Conservation (phyloP, 2,113 vertebrate genomes). For the Etia nguti region DNA sequence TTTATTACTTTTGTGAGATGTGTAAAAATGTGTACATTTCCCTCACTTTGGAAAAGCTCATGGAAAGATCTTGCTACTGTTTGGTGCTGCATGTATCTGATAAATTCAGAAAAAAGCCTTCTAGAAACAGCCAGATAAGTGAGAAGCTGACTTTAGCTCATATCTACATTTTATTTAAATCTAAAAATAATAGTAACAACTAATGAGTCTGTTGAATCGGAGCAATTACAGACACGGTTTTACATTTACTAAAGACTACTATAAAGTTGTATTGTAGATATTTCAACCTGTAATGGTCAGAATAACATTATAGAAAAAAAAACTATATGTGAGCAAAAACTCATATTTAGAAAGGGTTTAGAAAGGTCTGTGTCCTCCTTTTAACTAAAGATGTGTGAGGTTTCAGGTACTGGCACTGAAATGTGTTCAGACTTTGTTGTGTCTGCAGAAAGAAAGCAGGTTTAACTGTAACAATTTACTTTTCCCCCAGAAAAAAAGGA, state of each 20-base stretch:
- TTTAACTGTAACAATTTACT: neutral
- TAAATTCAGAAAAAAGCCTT: neutral
- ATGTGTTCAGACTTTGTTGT: neutral
- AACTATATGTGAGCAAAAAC: neutral
- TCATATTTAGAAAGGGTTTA: neutral
- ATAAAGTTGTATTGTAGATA: neutral
- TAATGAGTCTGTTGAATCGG: neutral
- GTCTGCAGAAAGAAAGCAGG: neutral
- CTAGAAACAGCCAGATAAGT: neutral
- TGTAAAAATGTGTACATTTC: neutral
- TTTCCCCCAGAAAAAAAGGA: neutral
- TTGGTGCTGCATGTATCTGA: neutral
- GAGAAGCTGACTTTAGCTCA: neutral
- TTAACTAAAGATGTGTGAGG: neutral
- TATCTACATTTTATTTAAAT: neutral
- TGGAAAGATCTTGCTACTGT: neutral
- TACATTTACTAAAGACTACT: neutral
- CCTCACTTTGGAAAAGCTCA: neutral
- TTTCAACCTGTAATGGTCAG: neutral
- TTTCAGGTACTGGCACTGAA: neutral
- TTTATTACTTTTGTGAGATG: neutral
- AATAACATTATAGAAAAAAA: neutral
- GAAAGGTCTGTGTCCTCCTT: neutral
- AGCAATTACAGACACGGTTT: neutral
- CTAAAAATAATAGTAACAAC: neutral